Base-by-base conservation (phyloP, 2,797 vertebrate genomes). In the Pangasius larnaudii region DNA sequence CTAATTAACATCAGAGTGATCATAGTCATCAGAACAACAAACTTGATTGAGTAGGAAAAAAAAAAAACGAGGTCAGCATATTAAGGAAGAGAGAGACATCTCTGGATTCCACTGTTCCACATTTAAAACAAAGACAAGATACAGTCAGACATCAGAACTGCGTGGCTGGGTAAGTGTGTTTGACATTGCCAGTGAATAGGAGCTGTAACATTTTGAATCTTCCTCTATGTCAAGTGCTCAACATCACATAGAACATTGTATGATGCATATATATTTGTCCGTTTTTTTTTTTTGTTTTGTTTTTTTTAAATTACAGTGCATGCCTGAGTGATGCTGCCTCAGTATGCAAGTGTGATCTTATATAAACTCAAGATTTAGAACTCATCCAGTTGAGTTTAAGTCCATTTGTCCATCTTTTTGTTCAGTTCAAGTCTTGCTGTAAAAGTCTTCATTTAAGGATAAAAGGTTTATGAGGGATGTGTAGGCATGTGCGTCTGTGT, bases 211-310 rank as follows among this genome's bases (percentile, higher is more conserved):
- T 94, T 91, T 89, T 89, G 61, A 58, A 88, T 88, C 63, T 71
- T 88, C 86, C 74, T 92, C 77, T 85, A 88, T 80, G 78, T 72
- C 24, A 79, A 88, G 89, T 86, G 67, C 83, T 87, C 83, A 86
- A 89, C 88, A 87, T 91, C 85, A 90, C 87, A 77, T 88, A 86
- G 49, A 91, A 91, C 91, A 88, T 90, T 86, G 77, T 85, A 94
- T 95, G 95, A 95, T 95, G 95, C 95, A 96, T 96, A 96, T 96
- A 95, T 95, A 95, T 94, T 93, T 94, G 93, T 95, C 93, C 93
- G 90, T 93, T 92, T 88, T 81, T 85, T 78, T 86, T 94, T 93
- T 91, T 94, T 84, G 92, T 93, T 92, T 94, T 36, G 33, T 90
- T 87, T 84, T 86, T 80, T 93, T 91, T 93, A 81, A 93, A 93